phyloP scores from a whole-genome alignment of 2,113 vertebrate species.

The Formicarius rufipectus region DNA sequence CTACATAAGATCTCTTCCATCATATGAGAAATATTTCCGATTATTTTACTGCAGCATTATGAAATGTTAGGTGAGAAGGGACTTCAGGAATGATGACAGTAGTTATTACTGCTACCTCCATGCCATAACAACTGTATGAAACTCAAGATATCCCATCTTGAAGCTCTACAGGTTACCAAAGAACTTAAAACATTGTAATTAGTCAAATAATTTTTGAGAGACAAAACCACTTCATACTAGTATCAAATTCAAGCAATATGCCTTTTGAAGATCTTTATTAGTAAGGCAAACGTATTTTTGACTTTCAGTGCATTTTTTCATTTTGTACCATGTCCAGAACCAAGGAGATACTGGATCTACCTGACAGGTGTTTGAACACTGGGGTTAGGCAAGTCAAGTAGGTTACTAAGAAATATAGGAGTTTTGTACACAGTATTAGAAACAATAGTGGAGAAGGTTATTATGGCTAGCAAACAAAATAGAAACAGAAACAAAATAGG shows the following conservation, averaged over 20 bases:
- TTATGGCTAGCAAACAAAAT: not conserved
- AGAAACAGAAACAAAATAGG: not conserved
- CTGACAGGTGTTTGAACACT: not conserved
- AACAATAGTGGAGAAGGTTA: not conserved
- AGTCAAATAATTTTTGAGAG: not conserved
- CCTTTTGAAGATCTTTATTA: not conserved
- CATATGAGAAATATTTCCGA: not conserved
- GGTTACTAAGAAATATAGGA: not conserved
- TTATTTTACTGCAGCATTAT: not conserved
- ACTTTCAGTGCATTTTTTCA: not conserved
- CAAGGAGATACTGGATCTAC: not conserved
- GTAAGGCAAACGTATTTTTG: not conserved
- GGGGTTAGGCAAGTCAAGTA: not conserved
- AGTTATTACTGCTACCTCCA: not conserved
- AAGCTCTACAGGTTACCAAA: not conserved
- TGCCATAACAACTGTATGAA: not conserved
- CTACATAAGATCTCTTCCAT: not conserved
- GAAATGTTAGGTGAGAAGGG: not conserved
- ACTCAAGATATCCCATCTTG: not conserved
- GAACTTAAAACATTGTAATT: not conserved
- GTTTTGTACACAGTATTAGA: not conserved
- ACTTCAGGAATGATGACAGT: not conserved
- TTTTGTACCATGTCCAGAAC: not conserved
- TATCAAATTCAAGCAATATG: not conserved
- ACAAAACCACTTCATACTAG: not conserved